Base-by-base conservation (phyloP, 2,797 vertebrate species). In the Mus minutoides region DNA sequence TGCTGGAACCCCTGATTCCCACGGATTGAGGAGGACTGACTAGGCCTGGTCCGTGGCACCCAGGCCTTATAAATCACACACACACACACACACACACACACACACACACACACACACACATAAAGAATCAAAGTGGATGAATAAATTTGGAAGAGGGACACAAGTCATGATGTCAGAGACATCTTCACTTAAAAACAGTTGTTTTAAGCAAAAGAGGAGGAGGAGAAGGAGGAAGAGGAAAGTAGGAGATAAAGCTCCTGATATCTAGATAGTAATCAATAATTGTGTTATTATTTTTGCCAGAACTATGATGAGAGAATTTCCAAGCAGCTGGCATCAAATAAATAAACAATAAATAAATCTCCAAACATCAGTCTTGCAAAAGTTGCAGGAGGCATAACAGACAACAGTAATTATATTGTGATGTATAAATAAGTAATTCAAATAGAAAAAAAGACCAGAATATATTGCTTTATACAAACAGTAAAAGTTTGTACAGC, bases 391-490 rank as follows among this genome's bases (percentile, higher is more conserved):
- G 31, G 22, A 93, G 31, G 79, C 31, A 67, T 79, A 91, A 91
- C 21, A 67, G 60, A 67, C 40, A 84, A 64, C 34, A 79, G 84
- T 93, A 82, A 84, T 54, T 93, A 95, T 94, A 40, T 73, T 22
- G 84, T 73, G 67, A 90, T 97, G 54, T 60, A 88, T 92, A 95
- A 95, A 60, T 12, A 96, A 84, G 40, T 86, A 89, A 91, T 94
- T 96, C 62, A 92, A 95, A 91, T 19, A 95, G 49, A 77, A 90
- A 95, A 90, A 95, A 95, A 83, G 34, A 86, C n/a, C 0, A 78
- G 12, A 94, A 95, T 94, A 62, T 94, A n/a, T 71, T 96, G 84
- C 88, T 97, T 94, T 92, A 64, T 76, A n/a, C 24, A 91, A 77
- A 95, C 86, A 92, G 19, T 31, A 96, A 97, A 94, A 83, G 21